Base-by-base conservation (phyloP, 2,888 invertebrate species). In the Schrankia costaestrigalis region DNA sequence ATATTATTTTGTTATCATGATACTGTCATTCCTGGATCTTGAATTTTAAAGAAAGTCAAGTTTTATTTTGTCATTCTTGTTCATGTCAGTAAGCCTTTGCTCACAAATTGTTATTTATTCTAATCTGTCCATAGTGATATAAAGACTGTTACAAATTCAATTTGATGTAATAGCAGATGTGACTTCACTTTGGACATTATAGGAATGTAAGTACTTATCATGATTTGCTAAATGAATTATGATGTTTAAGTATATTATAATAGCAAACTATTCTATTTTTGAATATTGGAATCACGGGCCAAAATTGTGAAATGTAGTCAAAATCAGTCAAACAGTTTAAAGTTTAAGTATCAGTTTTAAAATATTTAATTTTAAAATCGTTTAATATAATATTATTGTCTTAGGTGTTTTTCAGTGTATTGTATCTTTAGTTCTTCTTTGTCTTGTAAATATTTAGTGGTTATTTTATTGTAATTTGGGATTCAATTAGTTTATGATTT, bases 271-370 rank as follows among this genome's bases (percentile, higher is more conserved):
- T 57, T 63, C 54, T 63, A 66, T 67, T 62, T 71, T 71, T 64
- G 57, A 72, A 71, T 75, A 78, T 78, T 73, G 70, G 73, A 80
- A 77, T 73, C 63, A 77, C 63, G 79, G 85, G 85, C 86, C 86
- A 86, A 85, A 86, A 76, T 82, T 81, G 70, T 76, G 59, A 71
- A 67, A 64, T 65, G 56, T 85, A 86, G 85, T 86, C 85, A 85
- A 70, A 75, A 74, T 75, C 73, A 81, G 78, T 80, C 72, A 72
- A 66, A 64, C 73, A 76, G 71, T 71, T 45, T 52, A 50, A 45
- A 43, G 54, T 56, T 41, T 49, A 46, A 50, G 41, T 49, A 56
- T 47, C 37, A 46, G 41, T 65, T 56, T 53, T 34, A 42, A 56
- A 51, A 55, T 46, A 46, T 51, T 56, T 50, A 40, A 17, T 49